Evolutionary conservation across 2,888 invertebrate species (phyloP).

Genomic region (Andrena camellia): DNA sequence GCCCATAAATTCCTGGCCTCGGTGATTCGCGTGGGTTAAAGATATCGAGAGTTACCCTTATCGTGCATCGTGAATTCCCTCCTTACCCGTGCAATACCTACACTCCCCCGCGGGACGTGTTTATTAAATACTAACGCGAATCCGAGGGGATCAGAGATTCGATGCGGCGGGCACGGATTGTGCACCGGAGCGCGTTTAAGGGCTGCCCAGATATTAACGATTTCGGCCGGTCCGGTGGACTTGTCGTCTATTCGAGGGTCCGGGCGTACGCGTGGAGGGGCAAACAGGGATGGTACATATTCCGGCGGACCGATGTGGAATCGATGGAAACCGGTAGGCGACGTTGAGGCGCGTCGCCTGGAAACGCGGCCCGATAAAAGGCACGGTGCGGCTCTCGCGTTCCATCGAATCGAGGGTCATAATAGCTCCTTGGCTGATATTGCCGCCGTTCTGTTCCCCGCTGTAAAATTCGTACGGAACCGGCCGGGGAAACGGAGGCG

Average conservation of each 20-base stretch:
- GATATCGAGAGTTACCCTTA: constrained; percentile 25
- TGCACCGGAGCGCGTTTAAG: neutral
- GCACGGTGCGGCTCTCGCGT: neutral
- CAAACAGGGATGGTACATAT: too few species aligned
- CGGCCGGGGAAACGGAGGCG: neutral
- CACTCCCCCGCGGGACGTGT: constrained; percentile 13
- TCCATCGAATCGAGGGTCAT: neutral
- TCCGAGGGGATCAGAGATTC: neutral
- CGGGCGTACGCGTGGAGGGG: neutral
- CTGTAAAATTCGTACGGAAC: neutral
- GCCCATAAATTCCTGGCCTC: constrained; percentile 7
- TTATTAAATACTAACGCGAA: constrained; percentile 39
- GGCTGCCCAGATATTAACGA: constrained; percentile 8
- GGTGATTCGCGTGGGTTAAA: constrained; percentile 8
- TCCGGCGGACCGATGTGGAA: too few species aligned
- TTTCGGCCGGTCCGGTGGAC: neutral
- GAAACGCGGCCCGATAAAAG: neutral
- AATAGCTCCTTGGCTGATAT: constrained; percentile 12
- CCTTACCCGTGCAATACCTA: neutral
- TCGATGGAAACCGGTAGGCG: too few species aligned
- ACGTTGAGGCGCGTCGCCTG: neutral
- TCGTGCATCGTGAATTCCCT: constrained; percentile 4
- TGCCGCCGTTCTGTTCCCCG: neutral
- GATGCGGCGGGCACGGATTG: neutral
- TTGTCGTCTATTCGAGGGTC: neutral